Evolutionary conservation across 1,140 invertebrate genomes (phyloP).

Genomic region (Sarcophaga peregrina): DNA sequence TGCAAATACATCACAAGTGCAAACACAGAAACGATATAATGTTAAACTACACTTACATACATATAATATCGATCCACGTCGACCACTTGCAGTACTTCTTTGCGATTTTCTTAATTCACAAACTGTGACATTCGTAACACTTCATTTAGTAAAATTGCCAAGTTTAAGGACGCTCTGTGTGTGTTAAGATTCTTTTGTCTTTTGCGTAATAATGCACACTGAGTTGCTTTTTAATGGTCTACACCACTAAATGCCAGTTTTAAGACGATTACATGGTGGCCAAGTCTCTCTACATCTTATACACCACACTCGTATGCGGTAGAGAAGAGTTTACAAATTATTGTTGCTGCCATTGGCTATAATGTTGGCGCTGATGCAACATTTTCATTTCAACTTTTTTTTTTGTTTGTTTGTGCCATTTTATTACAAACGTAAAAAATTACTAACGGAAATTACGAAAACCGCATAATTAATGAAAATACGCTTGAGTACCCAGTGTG

Average conservation of each 20-base stretch:
- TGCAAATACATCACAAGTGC: not conserved
- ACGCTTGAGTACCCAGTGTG: conserved; percentile 32
- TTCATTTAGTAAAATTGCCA: not conserved
- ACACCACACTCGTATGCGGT: too few relatives aligned
- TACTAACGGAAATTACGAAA: conserved; percentile 41
- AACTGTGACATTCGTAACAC: not conserved
- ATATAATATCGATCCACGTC: not conserved
- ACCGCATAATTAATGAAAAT: conserved; percentile 42
- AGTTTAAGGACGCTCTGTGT: not conserved
- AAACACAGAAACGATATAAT: not conserved
- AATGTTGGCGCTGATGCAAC: not conserved
- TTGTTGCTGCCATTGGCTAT: too few relatives aligned
- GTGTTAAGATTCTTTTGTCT: not conserved
- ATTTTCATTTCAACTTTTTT: not conserved
- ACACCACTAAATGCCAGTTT: not conserved
- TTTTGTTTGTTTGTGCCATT: not conserved
- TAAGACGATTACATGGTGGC: not conserved
- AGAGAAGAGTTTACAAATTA: too few relatives aligned
- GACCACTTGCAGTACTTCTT: not conserved
- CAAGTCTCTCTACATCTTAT: not conserved
- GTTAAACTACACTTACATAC: not conserved
- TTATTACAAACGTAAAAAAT: conserved; percentile 33
- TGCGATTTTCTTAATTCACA: not conserved
- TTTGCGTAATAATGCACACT: not conserved
- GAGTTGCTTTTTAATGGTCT: not conserved